Evolutionary conservation across 2,113 vertebrate species (phyloP), one percentile per base, ranked within the genome.

Genomic region (Seriola aureovittata): DNA sequence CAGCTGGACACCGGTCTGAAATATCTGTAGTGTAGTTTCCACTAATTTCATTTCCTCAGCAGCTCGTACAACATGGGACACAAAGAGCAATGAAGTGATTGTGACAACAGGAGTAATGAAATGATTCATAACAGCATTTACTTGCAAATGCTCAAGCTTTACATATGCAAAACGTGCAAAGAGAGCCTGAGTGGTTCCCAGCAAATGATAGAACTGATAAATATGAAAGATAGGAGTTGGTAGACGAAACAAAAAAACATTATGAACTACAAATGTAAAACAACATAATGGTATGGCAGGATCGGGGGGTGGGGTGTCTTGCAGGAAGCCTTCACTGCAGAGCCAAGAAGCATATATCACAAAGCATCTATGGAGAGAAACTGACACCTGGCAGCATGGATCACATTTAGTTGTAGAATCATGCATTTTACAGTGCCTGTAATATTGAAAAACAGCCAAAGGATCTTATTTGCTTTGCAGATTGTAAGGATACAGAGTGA

Each of bases 251-350:
- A 85, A 77, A 85, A 80, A 72, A 58, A 25, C 65, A 72, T 66
- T 57, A 55, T 76, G 69, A 38, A 59, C 73, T 50, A 55, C 80
- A 83, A 82, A 84, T 74, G 86, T 85, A 71, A 86, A 87, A 90
- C 77, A 82, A 34, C 46, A 80, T 69, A 65, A 82, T 80, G 52
- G 36, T 74, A 75, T 74, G 38, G 44, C 58, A 13, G 57, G 60
- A 65, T 81, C 48, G 25, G 54, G 23, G 38, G 48, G 34, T 62
- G 29, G 52, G 58, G 44, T 19, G 54, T 62, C 21, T 71, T n/a
- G n/a, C 13, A 63, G 42, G 50, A 78, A 75, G 48, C 54, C 5
- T 55, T 62, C 48, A 25, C 3, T 3, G 34, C 32, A 6, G 52
- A 46, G 68, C 55, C 64, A 78, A 69, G 62, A 71, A 64, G 36